These are phyloP conservation scores for Otolemur crassicaudatus DNA, from an alignment of 2,797 vertebrate genomes.

Conservation along the genomic window DNA sequence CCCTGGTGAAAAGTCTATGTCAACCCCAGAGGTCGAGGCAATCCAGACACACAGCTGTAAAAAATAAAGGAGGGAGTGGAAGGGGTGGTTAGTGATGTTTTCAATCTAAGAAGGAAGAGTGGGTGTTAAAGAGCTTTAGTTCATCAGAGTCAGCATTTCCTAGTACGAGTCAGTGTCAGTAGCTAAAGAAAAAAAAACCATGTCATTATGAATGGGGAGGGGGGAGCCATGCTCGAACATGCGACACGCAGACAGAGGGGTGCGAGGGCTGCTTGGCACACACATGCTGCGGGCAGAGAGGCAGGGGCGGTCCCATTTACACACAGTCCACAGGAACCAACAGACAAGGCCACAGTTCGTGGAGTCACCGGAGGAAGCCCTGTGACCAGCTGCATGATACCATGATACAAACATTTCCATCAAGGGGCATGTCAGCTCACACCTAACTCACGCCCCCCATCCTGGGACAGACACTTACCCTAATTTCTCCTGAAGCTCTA, in stretches of 20 bases:
- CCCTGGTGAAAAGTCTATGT: conserved; percentile 64
- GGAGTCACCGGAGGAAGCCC: not conserved
- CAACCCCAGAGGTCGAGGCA: conserved; percentile 70
- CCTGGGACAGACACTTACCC: too few species aligned
- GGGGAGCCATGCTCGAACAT: conserved; percentile 86
- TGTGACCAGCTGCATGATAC: too few species aligned
- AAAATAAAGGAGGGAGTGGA: conserved; percentile 73
- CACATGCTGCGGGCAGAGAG: conserved; percentile 67
- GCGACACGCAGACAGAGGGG: conserved; percentile 73
- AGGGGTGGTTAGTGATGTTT: conserved; percentile 84
- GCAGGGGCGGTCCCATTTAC: conserved; percentile 72
- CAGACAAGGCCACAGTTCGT: not conserved
- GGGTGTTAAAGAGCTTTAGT: conserved; percentile 88
- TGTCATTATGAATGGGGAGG: conserved; percentile 71
- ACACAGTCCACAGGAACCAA: conserved; percentile 28
- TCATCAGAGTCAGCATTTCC: conserved; percentile 84
- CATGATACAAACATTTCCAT: not conserved
- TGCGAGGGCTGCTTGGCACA: conserved; percentile 13
- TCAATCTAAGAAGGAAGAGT: conserved; percentile 86
- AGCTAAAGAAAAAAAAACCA: conserved; percentile 88
- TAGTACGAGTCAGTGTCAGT: conserved; percentile 85
- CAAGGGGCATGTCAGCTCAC: not conserved
- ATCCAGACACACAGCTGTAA: conserved; percentile 87
- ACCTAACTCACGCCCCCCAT: not conserved
- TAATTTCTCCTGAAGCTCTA: not conserved